Conservation (phyloP, 2,113 vertebrate species). For the Anolis sagrei region DNA sequence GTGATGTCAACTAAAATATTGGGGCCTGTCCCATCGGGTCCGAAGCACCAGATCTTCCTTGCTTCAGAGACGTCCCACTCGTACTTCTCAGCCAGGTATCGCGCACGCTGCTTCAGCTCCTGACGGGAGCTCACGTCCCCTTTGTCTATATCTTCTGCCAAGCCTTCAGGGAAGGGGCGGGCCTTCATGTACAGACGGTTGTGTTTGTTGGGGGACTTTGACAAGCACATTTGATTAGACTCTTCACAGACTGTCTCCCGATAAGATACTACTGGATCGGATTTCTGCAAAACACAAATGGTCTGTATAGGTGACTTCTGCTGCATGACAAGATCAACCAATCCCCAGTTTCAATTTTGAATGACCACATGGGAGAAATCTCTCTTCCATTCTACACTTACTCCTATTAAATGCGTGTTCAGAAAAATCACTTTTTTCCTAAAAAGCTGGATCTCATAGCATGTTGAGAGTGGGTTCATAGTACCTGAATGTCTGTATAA, state of each 20-base stretch:
- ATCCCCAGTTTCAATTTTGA: neutral
- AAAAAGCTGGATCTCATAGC: too few relatives aligned
- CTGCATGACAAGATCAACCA: neutral
- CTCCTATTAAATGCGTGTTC: neutral
- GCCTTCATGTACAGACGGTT: conserved; percentile 69
- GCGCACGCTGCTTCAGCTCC: conserved; percentile 70
- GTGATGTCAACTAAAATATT: conserved; percentile 65
- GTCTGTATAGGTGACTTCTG: neutral
- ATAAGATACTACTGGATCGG: conserved; percentile 71
- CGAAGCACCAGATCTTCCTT: conserved; percentile 72
- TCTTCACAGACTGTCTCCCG: conserved; percentile 67
- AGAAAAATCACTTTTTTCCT: neutral
- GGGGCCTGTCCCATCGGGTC: conserved; percentile 63
- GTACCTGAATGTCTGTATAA: too few relatives aligned
- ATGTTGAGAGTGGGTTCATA: too few relatives aligned
- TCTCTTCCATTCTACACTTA: too few relatives aligned
- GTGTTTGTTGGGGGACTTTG: conserved; percentile 71
- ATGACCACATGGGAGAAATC: neutral
- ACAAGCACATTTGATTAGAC: conserved; percentile 67
- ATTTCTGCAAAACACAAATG: conserved; percentile 64
- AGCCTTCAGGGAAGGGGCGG: conserved; percentile 70
- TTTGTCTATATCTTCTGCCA: conserved; percentile 82
- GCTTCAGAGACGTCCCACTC: conserved; percentile 69
- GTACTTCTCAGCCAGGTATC: conserved; percentile 72
- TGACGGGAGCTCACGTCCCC: conserved; percentile 73